Percentiles rank a stretch among this genome's conserved stretches.
phyloP scores from a whole-genome alignment of 2,888 invertebrate species.

The Cerceris rybyensis region DNA sequence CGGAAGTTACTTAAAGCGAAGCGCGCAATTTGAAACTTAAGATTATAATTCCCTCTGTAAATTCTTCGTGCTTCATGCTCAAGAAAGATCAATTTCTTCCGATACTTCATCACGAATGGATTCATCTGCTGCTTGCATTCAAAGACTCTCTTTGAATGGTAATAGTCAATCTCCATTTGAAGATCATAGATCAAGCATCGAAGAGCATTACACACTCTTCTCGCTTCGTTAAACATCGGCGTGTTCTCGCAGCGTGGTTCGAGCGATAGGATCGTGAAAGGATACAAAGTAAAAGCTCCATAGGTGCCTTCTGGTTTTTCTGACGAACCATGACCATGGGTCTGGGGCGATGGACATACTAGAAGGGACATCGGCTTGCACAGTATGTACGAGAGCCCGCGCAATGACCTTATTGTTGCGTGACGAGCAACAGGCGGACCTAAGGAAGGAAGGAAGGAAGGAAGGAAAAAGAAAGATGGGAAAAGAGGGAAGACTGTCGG shows the following conservation, averaged over 20 bases:
- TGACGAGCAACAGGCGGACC: conserved; percentile 66
- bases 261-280: conserved; percentile 36
- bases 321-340: conserved; percentile 42
- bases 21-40: too few relatives aligned
- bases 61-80: too few relatives aligned
- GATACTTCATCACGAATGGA: too few relatives aligned
- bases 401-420: conserved; percentile 75
- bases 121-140: too few relatives aligned
- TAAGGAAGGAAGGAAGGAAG: conserved; percentile 68
- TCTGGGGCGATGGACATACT: conserved; percentile 23
- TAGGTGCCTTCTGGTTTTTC: conserved; percentile 35
- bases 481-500: conserved; percentile 59
- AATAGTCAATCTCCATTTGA: too few relatives aligned
- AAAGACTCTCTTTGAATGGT: too few relatives aligned
- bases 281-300: conserved; percentile 5
- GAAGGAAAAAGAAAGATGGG: conserved; percentile 64
- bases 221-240: conserved; percentile 10
- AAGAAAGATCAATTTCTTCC: too few relatives aligned
- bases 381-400: conserved; percentile 20
- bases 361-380: conserved; percentile 45
- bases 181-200: background rate
- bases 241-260: conserved; percentile 3
- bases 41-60: too few relatives aligned
- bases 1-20: too few relatives aligned
- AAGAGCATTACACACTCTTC: background rate